Evolutionary conservation across 1,140 invertebrate genomes (phyloP), one percentile per base, ranked within the genome.

Genomic region (Solenopsis invicta): DNA sequence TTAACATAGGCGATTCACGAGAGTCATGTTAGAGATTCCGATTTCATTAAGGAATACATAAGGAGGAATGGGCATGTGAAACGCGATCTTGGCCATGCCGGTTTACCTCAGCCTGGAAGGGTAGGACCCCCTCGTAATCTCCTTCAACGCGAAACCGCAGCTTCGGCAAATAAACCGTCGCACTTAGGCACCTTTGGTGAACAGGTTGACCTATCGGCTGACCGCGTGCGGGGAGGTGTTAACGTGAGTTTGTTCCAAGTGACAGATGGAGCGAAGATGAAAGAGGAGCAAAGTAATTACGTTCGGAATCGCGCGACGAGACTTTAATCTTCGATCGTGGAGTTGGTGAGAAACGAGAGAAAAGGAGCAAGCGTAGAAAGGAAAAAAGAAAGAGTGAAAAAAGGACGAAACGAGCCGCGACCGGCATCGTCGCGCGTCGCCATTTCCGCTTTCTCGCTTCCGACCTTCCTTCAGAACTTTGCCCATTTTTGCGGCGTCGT

Each of bases 221-320:
- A 84, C 80, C 69, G 67, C 85, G 41, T 59, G 48, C 76, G 41
- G 29, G 29, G 66, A 64, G 66, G 82, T 87, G 84, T 86, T 81
- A 87, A 84, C 52, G 80, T 48, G 69, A 86, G 87, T 92, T 92
- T 92, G 78, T 91, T 59, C 54, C 77, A 69, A 77, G 87, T 74
- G 89, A 92, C 85, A 90, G 91, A 91, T 89, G 90, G 88, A 91
- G 87, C 81, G 87, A 88, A 91, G 90, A 91, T 92, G 91, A 93
- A 92, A 93, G 92, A 88, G 87, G 81, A 90, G 74, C 61, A 52
- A 81, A 92, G 92, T 92, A 93, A 93, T 93, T 93, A 93, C 91
- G 87, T 91, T 90, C 74, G 85, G 74, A 71, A 52, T 74, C 13
- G 56, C 77, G 86, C 86, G 90, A 86, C 50, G 72, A 92, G 90